phyloP scores from a whole-genome alignment of 2,888 invertebrate species.

The Pheosia gnoma region DNA sequence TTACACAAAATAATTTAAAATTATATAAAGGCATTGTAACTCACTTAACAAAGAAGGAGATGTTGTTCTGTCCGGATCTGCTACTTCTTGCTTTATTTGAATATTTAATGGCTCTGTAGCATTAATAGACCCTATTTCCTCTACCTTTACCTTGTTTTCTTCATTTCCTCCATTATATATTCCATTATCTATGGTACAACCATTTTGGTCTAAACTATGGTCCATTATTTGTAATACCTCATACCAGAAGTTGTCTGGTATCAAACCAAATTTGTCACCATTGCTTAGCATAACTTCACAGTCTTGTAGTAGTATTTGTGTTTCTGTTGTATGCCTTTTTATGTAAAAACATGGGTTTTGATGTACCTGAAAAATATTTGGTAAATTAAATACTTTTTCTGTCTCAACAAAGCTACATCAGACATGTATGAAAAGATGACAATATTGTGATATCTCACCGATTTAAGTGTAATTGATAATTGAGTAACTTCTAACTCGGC shows the following conservation, averaged over 20 bases:
- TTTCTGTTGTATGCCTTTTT: constrained; percentile 48
- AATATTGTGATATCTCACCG: constrained; percentile 49
- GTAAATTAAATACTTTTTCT: too few species aligned
- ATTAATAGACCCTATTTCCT: constrained; percentile 9
- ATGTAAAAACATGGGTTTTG: constrained; percentile 81
- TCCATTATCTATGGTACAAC: constrained; percentile 12
- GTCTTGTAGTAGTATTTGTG: constrained; percentile 62
- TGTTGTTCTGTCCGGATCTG: constrained; percentile 5
- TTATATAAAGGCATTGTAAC: constrained; percentile 5
- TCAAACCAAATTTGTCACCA: constrained; percentile 81
- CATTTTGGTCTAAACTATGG: constrained; percentile 16
- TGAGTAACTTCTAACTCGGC: constrained; percentile 68
- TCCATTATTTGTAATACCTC: constrained; percentile 51
- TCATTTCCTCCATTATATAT: constrained; percentile 5
- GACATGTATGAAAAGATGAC: constrained; percentile 17
- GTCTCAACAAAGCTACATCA: not conserved
- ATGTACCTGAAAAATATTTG: constrained; percentile 71
- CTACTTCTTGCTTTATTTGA: constrained; percentile 10
- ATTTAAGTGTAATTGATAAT: constrained; percentile 65
- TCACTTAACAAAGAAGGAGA: constrained; percentile 2
- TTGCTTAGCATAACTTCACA: constrained; percentile 54
- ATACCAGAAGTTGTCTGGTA: constrained; percentile 79
- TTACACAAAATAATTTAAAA: not conserved
- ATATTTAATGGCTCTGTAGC: constrained; percentile 13
- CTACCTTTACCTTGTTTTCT: constrained; percentile 7